Conservation (phyloP, 2,113 vertebrate species). For the Phrynosoma platyrhinos region DNA sequence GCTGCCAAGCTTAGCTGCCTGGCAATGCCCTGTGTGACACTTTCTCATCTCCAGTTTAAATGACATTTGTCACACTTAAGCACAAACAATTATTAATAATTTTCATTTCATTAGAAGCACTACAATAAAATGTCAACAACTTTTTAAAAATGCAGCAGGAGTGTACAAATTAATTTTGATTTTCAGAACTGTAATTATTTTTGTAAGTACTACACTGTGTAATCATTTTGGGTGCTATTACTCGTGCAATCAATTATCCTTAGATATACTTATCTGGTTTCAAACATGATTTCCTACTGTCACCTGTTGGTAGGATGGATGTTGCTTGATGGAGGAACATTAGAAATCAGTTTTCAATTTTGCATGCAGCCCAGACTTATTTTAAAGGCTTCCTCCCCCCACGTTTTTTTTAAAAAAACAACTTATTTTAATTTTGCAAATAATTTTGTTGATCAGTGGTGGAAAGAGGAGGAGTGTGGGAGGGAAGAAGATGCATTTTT, state of each 20-base stretch:
- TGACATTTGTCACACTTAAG: constrained; percentile 84
- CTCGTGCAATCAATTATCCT: constrained; percentile 81
- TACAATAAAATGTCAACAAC: constrained; percentile 87
- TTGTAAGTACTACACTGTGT: constrained; percentile 79
- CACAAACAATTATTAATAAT: constrained; percentile 84
- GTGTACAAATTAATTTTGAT: constrained; percentile 87
- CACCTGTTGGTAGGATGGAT: constrained; percentile 55
- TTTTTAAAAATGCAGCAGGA: constrained; percentile 76
- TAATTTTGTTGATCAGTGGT: not conserved
- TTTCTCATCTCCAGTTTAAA: constrained; percentile 69
- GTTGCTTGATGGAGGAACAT: not conserved
- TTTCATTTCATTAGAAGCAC: constrained; percentile 84
- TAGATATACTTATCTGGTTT: constrained; percentile 75
- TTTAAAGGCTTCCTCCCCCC: not conserved
- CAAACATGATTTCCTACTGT: constrained; percentile 77
- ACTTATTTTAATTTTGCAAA: not conserved
- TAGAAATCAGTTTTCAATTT: not conserved
- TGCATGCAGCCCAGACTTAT: not conserved
- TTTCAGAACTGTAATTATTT: constrained; percentile 85
- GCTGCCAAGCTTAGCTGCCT: constrained; percentile 40
- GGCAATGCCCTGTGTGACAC: constrained; percentile 51
- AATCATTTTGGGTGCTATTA: constrained; percentile 77
- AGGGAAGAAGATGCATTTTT: not conserved
- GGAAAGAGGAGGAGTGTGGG: accelerated
- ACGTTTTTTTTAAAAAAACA: not conserved